Conservation (phyloP, 2,113 vertebrate genomes). For the Festucalex cinctus region DNA sequence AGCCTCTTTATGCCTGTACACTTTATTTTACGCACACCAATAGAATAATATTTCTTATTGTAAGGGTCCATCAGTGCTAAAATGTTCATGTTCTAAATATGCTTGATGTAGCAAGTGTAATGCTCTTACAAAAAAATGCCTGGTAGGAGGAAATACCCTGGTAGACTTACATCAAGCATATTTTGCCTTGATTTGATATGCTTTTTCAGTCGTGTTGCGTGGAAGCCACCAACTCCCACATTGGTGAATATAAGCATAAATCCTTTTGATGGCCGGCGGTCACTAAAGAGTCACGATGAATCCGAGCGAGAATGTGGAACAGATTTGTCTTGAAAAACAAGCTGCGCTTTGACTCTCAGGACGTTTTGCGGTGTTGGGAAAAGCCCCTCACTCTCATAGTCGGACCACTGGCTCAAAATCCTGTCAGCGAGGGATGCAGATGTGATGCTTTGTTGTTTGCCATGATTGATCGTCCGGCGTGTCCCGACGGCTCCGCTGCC, state of each 20-base stretch:
- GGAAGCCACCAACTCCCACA: not conserved
- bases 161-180: not conserved
- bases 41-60: no score
- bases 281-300: conserved; percentile 4
- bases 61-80: no score
- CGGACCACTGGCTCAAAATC: conserved; percentile 17
- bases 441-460: conserved; percentile 12
- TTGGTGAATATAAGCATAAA: not conserved
- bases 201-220: conserved; percentile 18
- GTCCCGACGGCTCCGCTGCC: conserved; percentile 1
- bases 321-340: conserved; percentile 49
- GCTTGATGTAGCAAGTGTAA: no score
- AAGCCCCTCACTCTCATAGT: conserved; percentile 30
- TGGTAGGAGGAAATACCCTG: no score
- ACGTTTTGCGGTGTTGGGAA: conserved; percentile 9
- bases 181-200: not conserved
- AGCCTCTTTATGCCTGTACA: no score
- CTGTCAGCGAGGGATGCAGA: not conserved
- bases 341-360: conserved; percentile 41
- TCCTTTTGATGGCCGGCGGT: conserved; percentile 3
- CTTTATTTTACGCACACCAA: no score
- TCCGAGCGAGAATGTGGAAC: conserved; percentile 22
- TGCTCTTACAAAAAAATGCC: no score
- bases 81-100: no score
- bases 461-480: conserved; percentile 40